phyloP scores from a whole-genome alignment of 2,797 vertebrate species.

The Labeo calbasu region DNA sequence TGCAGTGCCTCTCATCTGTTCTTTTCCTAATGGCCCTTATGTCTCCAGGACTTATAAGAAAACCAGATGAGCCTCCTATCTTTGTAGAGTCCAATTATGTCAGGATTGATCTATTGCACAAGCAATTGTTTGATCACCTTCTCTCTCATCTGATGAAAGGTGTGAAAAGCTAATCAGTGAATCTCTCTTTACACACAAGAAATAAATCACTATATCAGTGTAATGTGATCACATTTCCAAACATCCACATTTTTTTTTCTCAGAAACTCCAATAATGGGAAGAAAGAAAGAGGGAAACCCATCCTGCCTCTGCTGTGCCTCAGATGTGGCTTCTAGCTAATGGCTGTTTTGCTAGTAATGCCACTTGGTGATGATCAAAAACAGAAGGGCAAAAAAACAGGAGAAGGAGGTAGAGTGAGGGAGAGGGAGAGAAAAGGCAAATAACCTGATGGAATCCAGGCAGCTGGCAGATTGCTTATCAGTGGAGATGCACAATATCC shows the following conservation, averaged over 20 bases:
- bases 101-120: constrained; percentile 53
- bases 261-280: constrained; percentile 26
- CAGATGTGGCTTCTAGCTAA: constrained; percentile 76
- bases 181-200: constrained; percentile 60
- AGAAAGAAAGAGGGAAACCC: constrained; percentile 32
- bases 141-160: constrained; percentile 61
- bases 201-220: constrained; percentile 59
- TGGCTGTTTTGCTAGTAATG: constrained; percentile 79
- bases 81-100: constrained; percentile 37
- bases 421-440: constrained; percentile 29
- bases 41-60: constrained; percentile 38
- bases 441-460: constrained; percentile 61
- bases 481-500: constrained; percentile 68
- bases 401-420: constrained; percentile 39
- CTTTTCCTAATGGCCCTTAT: constrained; percentile 58
- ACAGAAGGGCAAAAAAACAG: constrained; percentile 53
- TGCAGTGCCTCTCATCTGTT: constrained; percentile 38
- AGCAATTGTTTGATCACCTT: constrained; percentile 52
- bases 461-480: constrained; percentile 74
- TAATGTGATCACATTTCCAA: constrained; percentile 60
- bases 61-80: constrained; percentile 50
- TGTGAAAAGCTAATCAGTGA: constrained; percentile 60
- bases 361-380: constrained; percentile 76
- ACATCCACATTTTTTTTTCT: constrained; percentile 15
- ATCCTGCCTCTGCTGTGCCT: constrained; percentile 35